Evolutionary conservation across 2,888 invertebrate species (phyloP).

Genomic region (Diarsia dahlii): DNA sequence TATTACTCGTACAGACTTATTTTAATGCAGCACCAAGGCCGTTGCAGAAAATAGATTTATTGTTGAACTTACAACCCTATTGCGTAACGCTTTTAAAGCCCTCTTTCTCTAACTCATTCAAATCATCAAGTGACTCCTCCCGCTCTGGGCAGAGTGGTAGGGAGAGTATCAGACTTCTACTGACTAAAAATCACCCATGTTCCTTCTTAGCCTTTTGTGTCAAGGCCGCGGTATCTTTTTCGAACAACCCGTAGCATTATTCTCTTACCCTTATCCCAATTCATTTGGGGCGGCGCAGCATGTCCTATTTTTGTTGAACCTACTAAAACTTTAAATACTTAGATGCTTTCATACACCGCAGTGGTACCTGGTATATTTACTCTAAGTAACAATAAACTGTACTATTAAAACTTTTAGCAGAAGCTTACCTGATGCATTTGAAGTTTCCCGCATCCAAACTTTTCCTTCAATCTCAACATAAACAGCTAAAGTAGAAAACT

Average conservation of each 20-base stretch:
- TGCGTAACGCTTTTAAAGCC: not conserved
- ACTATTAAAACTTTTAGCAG: constrained; percentile 30
- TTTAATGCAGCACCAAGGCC: not conserved
- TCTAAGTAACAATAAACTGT: constrained; percentile 25
- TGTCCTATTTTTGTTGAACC: not conserved
- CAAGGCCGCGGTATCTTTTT: too few species aligned
- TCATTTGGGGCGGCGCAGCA: too few species aligned
- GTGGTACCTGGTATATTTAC: constrained; percentile 20
- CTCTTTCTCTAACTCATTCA: too few species aligned
- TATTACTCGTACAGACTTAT: not conserved
- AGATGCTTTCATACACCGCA: constrained; percentile 2
- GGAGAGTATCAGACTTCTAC: too few species aligned
- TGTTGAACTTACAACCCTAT: not conserved
- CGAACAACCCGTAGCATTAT: too few species aligned
- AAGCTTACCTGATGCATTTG: constrained; percentile 21
- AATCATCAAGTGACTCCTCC: too few species aligned
- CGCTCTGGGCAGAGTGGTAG: too few species aligned
- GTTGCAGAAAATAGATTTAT: not conserved
- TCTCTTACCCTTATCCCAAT: too few species aligned
- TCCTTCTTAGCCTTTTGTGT: too few species aligned
- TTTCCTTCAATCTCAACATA: constrained; percentile 16
- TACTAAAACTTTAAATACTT: not conserved
- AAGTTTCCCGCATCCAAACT: constrained; percentile 34
- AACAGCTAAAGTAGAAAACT: constrained; percentile 14
- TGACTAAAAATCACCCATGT: too few species aligned